phyloP scores from a whole-genome alignment of 2,797 vertebrate species.

The Urophycis tenuis region DNA sequence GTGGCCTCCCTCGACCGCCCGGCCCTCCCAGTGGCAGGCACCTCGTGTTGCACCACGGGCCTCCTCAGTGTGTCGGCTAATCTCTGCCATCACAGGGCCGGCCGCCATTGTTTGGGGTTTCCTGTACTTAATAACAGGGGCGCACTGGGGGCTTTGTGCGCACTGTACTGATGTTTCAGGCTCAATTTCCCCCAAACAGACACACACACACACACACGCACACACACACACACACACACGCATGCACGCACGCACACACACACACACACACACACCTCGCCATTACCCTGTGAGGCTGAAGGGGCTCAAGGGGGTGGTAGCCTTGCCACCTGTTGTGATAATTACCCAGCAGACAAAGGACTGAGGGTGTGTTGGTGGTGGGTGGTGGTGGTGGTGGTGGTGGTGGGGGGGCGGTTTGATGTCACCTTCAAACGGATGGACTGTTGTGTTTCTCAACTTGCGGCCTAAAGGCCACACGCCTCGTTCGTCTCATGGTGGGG shows the following conservation, averaged over 20 bases:
- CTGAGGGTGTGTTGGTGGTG: conserved; percentile 6
- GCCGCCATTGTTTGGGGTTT: conserved; percentile 57
- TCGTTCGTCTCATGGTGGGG: background rate
- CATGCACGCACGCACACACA: background rate
- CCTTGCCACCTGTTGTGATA: conserved; percentile 67
- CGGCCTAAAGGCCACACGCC: background rate
- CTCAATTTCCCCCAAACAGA: conserved; percentile 45
- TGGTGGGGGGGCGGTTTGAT: conserved; percentile 8
- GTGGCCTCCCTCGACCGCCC: conserved; percentile 8
- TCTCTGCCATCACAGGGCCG: conserved; percentile 54
- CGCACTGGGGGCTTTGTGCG: conserved; percentile 48
- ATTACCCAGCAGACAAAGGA: conserved; percentile 61
- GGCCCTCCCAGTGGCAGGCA: conserved; percentile 17
- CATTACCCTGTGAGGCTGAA: conserved; percentile 13
- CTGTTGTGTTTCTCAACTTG: background rate
- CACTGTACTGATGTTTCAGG: conserved; percentile 48
- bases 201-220: conserved; percentile 28
- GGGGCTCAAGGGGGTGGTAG: conserved; percentile 42
- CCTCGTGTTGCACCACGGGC: conserved; percentile 57
- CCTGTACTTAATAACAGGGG: conserved; percentile 62
- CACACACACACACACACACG: background rate
- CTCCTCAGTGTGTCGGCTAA: conserved; percentile 56
- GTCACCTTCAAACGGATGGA: background rate
- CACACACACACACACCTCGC: background rate
- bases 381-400: conserved; percentile 27